Conservation (phyloP, 2,113 vertebrate species). For the Muscicapa adusta region DNA sequence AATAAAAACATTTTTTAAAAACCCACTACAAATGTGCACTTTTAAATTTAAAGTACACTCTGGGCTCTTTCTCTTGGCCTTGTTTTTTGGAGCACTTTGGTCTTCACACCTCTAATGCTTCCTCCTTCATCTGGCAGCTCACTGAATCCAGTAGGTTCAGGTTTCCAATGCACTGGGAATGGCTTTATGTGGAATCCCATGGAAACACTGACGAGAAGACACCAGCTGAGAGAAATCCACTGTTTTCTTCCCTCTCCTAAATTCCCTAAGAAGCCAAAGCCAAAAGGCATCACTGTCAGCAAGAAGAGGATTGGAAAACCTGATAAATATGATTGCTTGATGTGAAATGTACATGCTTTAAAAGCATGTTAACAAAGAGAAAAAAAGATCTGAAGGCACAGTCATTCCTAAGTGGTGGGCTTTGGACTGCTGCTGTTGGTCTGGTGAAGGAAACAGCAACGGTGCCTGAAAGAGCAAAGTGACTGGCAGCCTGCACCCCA, state of each 20-base stretch:
- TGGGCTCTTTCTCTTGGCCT: neutral
- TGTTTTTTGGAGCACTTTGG: neutral
- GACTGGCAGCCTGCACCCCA: neutral
- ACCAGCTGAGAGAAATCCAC: neutral
- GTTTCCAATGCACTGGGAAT: neutral
- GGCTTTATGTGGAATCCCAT: neutral
- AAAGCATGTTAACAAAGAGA: neutral
- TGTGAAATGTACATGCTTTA: neutral
- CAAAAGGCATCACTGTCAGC: neutral
- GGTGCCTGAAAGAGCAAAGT: neutral
- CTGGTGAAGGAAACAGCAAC: neutral
- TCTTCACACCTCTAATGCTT: conserved; percentile 34
- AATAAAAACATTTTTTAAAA: neutral
- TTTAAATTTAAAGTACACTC: neutral
- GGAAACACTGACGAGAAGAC: neutral
- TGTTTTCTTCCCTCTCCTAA: neutral
- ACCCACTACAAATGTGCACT: neutral
- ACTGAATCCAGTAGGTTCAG: neutral
- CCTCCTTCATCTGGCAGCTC: neutral
- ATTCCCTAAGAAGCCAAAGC: neutral
- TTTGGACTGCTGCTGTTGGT: neutral
- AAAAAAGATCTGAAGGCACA: neutral
- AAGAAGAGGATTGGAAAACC: neutral
- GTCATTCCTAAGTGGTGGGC: neutral
- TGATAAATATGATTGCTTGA: neutral